Evolutionary conservation across 2,888 invertebrate species (phyloP).

Genomic region (Campaea margaritaria): DNA sequence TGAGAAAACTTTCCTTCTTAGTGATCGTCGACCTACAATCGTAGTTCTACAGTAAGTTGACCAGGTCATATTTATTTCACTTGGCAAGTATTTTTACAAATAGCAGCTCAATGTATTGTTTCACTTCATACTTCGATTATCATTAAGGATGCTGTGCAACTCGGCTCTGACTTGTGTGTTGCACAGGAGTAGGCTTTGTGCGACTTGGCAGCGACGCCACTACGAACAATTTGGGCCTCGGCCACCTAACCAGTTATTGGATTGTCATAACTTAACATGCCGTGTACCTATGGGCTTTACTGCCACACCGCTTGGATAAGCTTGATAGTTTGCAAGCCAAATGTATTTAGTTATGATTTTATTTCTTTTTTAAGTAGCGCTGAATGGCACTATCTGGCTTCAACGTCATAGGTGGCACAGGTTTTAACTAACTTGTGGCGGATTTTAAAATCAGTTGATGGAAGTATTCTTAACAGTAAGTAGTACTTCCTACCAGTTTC

Average conservation of each 20-base stretch:
- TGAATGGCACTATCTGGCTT: not conserved
- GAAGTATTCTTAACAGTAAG: no score
- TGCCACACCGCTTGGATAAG: conserved; percentile 64
- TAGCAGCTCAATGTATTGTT: not conserved
- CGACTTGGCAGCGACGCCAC: conserved; percentile 75
- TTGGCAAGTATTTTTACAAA: no score
- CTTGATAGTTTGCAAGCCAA: conserved; percentile 60
- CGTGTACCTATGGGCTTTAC: conserved; percentile 69
- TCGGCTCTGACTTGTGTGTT: conserved; percentile 27
- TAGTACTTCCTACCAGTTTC: no score
- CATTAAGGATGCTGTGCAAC: conserved; percentile 10
- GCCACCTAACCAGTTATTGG: conserved; percentile 81
- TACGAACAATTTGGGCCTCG: conserved; percentile 76
- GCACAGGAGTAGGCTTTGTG: conserved; percentile 53
- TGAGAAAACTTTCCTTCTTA: no score
- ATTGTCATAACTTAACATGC: conserved; percentile 80
- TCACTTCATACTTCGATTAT: not conserved
- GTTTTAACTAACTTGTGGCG: no score
- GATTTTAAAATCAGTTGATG: no score
- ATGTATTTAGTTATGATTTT: conserved; percentile 24
- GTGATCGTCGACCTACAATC: no score
- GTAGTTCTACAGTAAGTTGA: no score
- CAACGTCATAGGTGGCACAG: not conserved
- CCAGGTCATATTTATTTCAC: no score
- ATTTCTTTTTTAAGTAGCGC: not conserved